Conservation (phyloP, 2,888 invertebrate species). For the Diaprepes abbreviatus region DNA sequence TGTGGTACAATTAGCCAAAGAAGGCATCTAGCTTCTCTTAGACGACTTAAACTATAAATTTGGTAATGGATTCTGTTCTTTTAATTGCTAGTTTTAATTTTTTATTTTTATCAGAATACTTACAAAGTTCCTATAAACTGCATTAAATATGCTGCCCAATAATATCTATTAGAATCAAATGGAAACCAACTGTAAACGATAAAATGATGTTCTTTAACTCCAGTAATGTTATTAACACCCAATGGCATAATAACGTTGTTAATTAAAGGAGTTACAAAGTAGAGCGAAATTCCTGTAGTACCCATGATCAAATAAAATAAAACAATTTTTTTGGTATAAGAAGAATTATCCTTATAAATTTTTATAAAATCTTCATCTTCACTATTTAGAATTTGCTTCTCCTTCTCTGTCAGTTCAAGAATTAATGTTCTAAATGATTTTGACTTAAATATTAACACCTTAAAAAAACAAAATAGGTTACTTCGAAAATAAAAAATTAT, state of each 20-base stretch:
- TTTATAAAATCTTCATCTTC: constrained; percentile 43
- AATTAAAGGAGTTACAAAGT: constrained; percentile 47
- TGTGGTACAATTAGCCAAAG: no score
- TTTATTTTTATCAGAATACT: no score
- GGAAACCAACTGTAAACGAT: constrained; percentile 53
- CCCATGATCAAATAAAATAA: constrained; percentile 49
- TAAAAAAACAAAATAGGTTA: no score
- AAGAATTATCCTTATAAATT: constrained; percentile 47
- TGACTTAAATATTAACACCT: constrained; percentile 24
- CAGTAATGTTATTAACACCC: constrained; percentile 39
- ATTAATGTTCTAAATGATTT: constrained; percentile 17
- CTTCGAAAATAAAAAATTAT: no score
- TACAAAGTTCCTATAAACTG: constrained; percentile 48
- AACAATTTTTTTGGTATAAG: constrained; percentile 29
- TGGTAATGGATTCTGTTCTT: no score
- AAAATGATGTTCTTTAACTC: constrained; percentile 45
- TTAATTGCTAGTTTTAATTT: no score
- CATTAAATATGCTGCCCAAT: constrained; percentile 48
- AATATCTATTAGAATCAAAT: constrained; percentile 51
- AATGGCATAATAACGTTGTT: constrained; percentile 41
- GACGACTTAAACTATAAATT: no score
- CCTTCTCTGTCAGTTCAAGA: constrained; percentile 13
- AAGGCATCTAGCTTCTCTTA: no score
- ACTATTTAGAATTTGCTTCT: constrained; percentile 45
- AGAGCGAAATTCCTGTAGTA: constrained; percentile 41